Base-by-base conservation (phyloP, 2,113 vertebrate genomes). In the Neoarius graeffei region DNA sequence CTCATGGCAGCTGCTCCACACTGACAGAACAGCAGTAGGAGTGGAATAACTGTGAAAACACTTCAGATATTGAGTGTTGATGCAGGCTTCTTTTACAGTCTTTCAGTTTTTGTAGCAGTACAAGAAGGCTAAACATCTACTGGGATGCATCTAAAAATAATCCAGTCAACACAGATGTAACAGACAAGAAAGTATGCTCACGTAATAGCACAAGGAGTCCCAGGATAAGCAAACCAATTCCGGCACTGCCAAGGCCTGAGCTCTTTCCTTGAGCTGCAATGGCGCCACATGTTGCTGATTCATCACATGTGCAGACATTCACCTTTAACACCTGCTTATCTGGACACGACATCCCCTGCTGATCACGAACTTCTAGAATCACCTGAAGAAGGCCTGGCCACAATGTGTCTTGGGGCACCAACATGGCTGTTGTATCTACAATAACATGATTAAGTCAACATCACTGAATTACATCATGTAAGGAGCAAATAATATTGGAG, bases 221-320 rank as follows among this genome's bases (percentile, higher is more conserved):
- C 0, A 97, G 94, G 59, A 97, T 87, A 76, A 97, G 93, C 60
- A 97, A 91, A 35, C 95, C 96, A 23, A 98, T 96, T 87, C 92
- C 97, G 27, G 95, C 91, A 35, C 91, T 69, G 0, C 97, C 96
- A 0, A 98, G 92, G 0, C 27, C 83, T 1, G 92, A 66, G 14
- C 60, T 8, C 81, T 90, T 92, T 1, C 1, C 25, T 0, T 14
- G 0, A 2, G 0, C 1, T 0, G 48, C 64, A 30, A 0, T 2
- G 0, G 0, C 1, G 5, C 56, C 77, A 79, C 95, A 96, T 2
- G 7, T 0, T 14, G 60, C 85, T 10, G 85, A 89, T 4, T 89
- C 83, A 4, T 86, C 88, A 85, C 95, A 96, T 4, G 93, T 94
- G 85, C 95, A 96, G 15, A 92, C 93, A 0, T 87, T 48, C 87